Base-by-base conservation (phyloP, 1,140 invertebrate species). In the Neodiprion virginianus region DNA sequence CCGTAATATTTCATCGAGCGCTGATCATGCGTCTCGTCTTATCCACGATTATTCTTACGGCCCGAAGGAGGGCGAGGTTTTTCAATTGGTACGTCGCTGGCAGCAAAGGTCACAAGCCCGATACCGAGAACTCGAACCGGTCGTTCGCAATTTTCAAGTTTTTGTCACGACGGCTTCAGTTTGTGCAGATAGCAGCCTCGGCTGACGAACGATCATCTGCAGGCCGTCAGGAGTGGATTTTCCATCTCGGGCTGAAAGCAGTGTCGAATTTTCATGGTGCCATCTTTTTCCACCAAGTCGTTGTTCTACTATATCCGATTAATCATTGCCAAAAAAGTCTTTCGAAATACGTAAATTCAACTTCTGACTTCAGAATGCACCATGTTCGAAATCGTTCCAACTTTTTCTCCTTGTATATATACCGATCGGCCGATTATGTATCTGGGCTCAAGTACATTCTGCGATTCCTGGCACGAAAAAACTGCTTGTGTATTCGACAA, bases 101-200 rank as follows among this genome's bases (percentile, higher is more conserved):
- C 11, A 61, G 53, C 53, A 61, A 61, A 61, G 53, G 53, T 61
- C 53, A 40, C 28, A 40, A 61, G 53, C n/a, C 11, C 53, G n/a
- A 61, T 61, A 8, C 11, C 53, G 53, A 61, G 53, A 61, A 61
- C n/a, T 61, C 53, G 8, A 61, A 61, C 53, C 53, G 53, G 53
- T 61, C 53, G 53, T 61, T 61, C 53, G 53, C 53, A 12, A 61
- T 61, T 61, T 61, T 17, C n/a, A 17, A 61, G 53, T 61, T 61
- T 61, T 17, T 61, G 5, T 14, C 8, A 14, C n/a, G 11, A 9
- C n/a, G 11, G 11, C n/a, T 7, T 61, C n/a, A 14, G 11, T 7
- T 61, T 61, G 11, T 61, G 11, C n/a, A 14, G 11, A 61, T 61
- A 17, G 11, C 11, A 61, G 4, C 11, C n/a, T 61, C 11, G n/a